Evolutionary conservation across 2,113 vertebrate genomes (phyloP).

Genomic region (Protobothrops flavoviridis): DNA sequence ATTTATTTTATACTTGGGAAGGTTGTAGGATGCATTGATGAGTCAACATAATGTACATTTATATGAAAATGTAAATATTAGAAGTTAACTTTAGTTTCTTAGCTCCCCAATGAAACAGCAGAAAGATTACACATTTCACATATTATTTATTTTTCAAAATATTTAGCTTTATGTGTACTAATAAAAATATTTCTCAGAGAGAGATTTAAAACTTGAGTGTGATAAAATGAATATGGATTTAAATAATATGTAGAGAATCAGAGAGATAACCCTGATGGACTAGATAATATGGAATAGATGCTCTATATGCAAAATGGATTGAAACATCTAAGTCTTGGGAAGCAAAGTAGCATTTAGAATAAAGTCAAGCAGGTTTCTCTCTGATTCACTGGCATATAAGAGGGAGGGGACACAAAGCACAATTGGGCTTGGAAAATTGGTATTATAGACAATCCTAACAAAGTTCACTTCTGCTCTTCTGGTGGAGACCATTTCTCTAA

Average conservation of each 20-base stretch:
- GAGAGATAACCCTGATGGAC: background rate
- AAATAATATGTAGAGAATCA: background rate
- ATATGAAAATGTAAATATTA: background rate
- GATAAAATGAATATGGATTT: background rate
- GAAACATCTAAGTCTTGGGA: background rate
- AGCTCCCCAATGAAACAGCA: background rate
- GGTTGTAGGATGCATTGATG: background rate
- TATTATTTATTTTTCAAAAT: slow-evolving; percentile 12
- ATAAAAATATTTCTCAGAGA: background rate
- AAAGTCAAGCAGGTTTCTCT: background rate
- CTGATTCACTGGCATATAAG: background rate
- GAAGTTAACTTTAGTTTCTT: background rate
- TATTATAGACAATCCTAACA: background rate
- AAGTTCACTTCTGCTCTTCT: background rate
- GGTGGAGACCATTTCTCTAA: background rate
- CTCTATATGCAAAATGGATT: background rate
- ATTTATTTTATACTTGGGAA: background rate
- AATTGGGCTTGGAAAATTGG: background rate
- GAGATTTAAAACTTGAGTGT: background rate
- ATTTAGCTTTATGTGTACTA: background rate
- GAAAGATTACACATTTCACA: background rate
- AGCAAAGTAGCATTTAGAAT: background rate
- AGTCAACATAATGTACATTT: background rate
- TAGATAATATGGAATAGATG: background rate
- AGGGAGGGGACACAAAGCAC: background rate